A percentile compares a stretch with the other conserved stretches of the same genome.
Conservation (phyloP, 2,888 invertebrate species). For the Monopis laevigella region DNA sequence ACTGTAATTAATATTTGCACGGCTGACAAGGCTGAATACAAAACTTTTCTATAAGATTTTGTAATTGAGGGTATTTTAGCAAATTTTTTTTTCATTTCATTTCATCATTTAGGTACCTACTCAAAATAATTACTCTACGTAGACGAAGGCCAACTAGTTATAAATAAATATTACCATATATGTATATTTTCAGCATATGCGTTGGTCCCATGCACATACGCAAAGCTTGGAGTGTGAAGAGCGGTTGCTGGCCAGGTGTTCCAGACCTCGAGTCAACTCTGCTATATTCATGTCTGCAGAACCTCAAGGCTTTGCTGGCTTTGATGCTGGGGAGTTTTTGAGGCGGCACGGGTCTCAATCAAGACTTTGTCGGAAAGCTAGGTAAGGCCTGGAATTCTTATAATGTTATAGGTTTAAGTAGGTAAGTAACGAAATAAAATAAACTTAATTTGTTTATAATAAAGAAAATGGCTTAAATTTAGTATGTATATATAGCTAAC, state of each 20-base stretch:
- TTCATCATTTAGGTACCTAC: too few species aligned
- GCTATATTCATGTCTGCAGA: constrained; percentile 85
- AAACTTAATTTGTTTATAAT: not conserved
- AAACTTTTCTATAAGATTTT: not conserved
- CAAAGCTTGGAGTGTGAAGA: constrained; percentile 72
- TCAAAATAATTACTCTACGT: too few species aligned
- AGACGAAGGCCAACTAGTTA: too few species aligned
- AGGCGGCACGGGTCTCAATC: constrained; percentile 83
- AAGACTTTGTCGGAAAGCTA: constrained; percentile 80
- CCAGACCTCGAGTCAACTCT: constrained; percentile 83
- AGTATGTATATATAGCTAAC: not conserved
- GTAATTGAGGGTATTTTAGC: too few species aligned
- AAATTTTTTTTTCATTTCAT: too few species aligned
- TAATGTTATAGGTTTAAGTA: not conserved
- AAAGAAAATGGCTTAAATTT: not conserved
- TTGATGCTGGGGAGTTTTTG: constrained; percentile 83
- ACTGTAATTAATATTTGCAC: not conserved
- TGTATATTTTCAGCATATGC: constrained; percentile 71
- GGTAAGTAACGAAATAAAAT: not conserved
- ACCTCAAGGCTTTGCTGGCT: constrained; percentile 78
- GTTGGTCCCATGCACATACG: constrained; percentile 75
- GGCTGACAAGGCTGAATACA: too few species aligned
- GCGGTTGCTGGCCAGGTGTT: constrained; percentile 64
- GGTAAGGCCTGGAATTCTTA: constrained; percentile 34
- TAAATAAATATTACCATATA: too few species aligned